These are phyloP conservation scores for Oasisia sp. DNA, from an alignment of 2,888 invertebrate species.

Conservation along the genomic window DNA sequence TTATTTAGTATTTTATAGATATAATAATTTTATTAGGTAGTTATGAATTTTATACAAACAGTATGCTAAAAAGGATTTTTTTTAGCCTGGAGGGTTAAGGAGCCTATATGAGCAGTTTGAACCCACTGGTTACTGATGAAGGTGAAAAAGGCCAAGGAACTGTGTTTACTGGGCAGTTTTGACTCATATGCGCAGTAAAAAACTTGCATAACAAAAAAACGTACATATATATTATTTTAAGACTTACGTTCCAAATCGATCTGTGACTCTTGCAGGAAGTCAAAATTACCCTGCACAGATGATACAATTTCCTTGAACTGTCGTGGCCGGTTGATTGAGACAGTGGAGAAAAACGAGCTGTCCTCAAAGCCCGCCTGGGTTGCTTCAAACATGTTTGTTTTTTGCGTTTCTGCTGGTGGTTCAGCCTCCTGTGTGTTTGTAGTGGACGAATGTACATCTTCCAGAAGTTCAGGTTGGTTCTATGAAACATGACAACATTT, in stretches of 20 bases:
- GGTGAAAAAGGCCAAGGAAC: too few species aligned
- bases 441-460: constrained; percentile 4
- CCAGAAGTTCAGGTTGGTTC: neutral
- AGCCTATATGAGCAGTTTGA: too few species aligned
- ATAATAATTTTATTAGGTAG: too few species aligned
- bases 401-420: neutral
- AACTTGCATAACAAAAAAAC: neutral
- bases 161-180: too few species aligned
- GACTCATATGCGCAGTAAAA: too few species aligned
- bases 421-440: neutral
- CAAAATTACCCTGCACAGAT: constrained; percentile 63
- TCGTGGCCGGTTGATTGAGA: constrained; percentile 36
- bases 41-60: too few species aligned
- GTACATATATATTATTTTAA: neutral
- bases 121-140: too few species aligned
- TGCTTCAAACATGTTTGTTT: constrained; percentile 12
- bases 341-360: constrained; percentile 37
- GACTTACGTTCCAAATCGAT: constrained; percentile 63
- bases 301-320: constrained; percentile 58
- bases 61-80: too few species aligned
- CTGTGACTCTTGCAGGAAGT: constrained; percentile 82
- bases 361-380: constrained; percentile 24
- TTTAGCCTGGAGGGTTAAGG: too few species aligned
- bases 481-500: neutral
- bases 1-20: too few species aligned